Conservation (phyloP, 2,113 vertebrate species). For the Ammodytes dubius region DNA sequence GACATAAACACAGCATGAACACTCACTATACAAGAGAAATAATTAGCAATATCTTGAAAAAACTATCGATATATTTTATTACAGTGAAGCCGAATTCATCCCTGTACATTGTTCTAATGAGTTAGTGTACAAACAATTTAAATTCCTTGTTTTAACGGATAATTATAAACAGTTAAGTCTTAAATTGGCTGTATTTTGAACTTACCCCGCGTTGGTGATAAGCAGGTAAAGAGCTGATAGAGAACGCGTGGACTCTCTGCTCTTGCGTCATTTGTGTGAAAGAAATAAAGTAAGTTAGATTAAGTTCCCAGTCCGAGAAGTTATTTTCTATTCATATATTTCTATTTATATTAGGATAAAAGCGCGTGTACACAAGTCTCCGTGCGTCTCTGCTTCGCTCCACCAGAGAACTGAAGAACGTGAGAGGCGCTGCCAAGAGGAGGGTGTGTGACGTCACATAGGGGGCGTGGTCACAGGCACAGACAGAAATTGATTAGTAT, state of each 20-base stretch:
- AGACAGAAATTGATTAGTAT: not conserved
- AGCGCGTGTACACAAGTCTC: rapidly evolving
- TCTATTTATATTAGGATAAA: not conserved
- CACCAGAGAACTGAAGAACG: constrained; percentile 50
- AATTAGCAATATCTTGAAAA: not conserved
- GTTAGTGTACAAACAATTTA: rapidly evolving
- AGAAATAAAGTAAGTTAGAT: rapidly evolving
- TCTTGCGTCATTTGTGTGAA: constrained; percentile 23
- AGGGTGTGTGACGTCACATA: constrained; percentile 4
- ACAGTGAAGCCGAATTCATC: constrained; percentile 31
- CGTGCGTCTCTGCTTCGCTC: constrained; percentile 10
- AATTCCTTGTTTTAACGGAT: rapidly evolving
- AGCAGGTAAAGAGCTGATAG: constrained; percentile 15
- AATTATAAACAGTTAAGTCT: not conserved
- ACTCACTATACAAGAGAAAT: not conserved
- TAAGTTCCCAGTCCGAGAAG: not conserved
- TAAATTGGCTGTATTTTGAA: not conserved
- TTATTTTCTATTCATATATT: constrained; percentile 1
- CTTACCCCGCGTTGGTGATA: constrained; percentile 53
- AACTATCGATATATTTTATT: rapidly evolving
- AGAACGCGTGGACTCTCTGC: constrained; percentile 1
- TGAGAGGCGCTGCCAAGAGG: not conserved
- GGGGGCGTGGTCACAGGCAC: constrained; percentile 37
- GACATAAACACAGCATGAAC: not conserved
- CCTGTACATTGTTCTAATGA: rapidly evolving